Evolutionary conservation across 2,888 invertebrate genomes (phyloP).

Genomic region (Merodon equestris): DNA sequence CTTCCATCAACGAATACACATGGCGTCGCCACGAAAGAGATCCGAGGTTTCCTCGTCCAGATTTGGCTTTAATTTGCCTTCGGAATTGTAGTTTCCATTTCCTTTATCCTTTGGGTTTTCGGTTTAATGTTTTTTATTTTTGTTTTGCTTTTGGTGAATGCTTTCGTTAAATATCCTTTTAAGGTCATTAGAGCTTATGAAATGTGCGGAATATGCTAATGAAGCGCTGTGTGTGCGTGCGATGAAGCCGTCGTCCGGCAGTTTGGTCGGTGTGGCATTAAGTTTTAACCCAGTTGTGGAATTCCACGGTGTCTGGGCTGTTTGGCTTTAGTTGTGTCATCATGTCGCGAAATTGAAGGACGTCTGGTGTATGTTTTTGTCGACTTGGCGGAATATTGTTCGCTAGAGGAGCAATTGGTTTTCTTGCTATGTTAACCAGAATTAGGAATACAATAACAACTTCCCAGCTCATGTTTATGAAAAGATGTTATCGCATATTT

Average conservation of each 20-base stretch:
- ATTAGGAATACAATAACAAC: no score
- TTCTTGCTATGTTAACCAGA: no score
- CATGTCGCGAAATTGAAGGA: conserved; percentile 7
- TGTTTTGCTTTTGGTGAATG: conserved; percentile 34
- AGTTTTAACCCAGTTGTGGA: conserved; percentile 16
- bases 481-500: no score
- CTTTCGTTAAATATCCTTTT: conserved; percentile 53
- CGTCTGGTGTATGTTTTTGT: background rate
- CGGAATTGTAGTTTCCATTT: conserved; percentile 29
- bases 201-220: conserved; percentile 60
- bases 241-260: background rate
- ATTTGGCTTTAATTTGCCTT: conserved; percentile 53
- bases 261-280: conserved; percentile 7
- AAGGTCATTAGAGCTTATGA: conserved; percentile 59
- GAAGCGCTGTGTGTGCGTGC: conserved; percentile 29
- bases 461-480: no score
- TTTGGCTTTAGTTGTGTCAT: background rate
- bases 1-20: conserved; percentile 52
- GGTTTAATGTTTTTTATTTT: conserved; percentile 2
- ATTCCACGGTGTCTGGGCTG: background rate
- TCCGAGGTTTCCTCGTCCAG: conserved; percentile 54
- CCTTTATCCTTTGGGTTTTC: conserved; percentile 4
- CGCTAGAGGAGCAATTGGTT: no score
- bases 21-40: conserved; percentile 42
- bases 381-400: no score